phyloP scores from a whole-genome alignment of 2,113 vertebrate genomes.

The Axis porcinus region DNA sequence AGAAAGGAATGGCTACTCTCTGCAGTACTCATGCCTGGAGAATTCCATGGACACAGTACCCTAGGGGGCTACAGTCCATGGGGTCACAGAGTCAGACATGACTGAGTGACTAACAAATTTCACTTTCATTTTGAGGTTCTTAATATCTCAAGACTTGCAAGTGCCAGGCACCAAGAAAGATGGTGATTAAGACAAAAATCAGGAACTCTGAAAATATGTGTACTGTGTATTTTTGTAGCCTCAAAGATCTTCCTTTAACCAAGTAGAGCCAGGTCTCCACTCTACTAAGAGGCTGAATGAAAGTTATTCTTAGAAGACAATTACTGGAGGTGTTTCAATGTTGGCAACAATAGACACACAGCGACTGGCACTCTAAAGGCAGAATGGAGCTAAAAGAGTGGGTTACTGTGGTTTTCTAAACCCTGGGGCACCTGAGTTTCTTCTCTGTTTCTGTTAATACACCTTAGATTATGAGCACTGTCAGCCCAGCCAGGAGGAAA shows the following conservation, averaged over 20 bases:
- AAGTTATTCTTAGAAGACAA: not conserved
- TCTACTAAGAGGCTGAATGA: not conserved
- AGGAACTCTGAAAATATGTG: not conserved
- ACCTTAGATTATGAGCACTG: not conserved
- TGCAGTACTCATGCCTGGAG: not conserved
- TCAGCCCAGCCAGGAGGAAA: not conserved
- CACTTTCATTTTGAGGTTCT: not conserved
- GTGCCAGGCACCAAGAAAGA: not conserved
- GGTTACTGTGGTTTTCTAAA: not conserved
- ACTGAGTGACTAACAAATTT: not conserved
- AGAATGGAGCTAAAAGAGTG: not conserved
- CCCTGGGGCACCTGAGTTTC: fast-evolving
- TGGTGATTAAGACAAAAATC: not conserved
- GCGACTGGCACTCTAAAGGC: not conserved
- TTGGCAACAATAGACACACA: not conserved
- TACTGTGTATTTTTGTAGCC: not conserved
- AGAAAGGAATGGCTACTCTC: not conserved
- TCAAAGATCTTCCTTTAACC: not conserved
- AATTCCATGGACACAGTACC: not conserved
- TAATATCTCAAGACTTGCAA: not conserved
- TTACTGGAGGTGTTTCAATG: not conserved
- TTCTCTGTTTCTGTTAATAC: not conserved
- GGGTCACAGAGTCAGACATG: not conserved
- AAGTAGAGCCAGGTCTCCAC: not conserved
- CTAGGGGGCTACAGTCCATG: not conserved